Conservation (phyloP, 2,113 vertebrate genomes). For the Engystomops pustulosus region DNA sequence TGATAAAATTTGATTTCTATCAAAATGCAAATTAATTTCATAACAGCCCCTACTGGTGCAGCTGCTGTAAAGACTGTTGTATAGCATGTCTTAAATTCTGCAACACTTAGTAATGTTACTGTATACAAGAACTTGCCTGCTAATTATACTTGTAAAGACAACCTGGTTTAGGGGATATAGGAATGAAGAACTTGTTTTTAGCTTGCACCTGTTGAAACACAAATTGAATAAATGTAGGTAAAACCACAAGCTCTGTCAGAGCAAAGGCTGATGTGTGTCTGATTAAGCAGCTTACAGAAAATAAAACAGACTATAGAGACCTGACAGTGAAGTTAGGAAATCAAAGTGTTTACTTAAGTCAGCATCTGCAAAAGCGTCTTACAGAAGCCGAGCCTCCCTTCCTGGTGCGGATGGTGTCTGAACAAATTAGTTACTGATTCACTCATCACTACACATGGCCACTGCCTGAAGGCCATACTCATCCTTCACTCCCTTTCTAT, state of each 20-base stretch:
- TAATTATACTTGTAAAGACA: no score
- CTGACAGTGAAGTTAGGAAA: conserved; percentile 20
- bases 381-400: conserved; percentile 13
- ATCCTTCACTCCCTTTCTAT: not conserved
- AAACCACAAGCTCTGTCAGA: not conserved
- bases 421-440: conserved; percentile 11
- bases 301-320: conserved; percentile 25
- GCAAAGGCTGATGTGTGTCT: not conserved
- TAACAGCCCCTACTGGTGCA: no score
- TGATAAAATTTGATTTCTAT: no score
- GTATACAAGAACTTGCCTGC: no score
- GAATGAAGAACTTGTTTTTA: not conserved
- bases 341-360: conserved; percentile 34
- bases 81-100: no score
- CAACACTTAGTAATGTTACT: no score
- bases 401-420: conserved; percentile 16
- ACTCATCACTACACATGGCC: conserved; percentile 28
- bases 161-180: no score
- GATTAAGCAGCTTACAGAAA: conserved; percentile 3
- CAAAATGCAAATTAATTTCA: no score
- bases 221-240: conserved; percentile 2
- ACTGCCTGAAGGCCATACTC: conserved; percentile 11
- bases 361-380: conserved; percentile 31
- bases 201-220: not conserved
- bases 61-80: no score